Base-by-base conservation (phyloP, 2,113 vertebrate genomes). In the Vulpes vulpes region DNA sequence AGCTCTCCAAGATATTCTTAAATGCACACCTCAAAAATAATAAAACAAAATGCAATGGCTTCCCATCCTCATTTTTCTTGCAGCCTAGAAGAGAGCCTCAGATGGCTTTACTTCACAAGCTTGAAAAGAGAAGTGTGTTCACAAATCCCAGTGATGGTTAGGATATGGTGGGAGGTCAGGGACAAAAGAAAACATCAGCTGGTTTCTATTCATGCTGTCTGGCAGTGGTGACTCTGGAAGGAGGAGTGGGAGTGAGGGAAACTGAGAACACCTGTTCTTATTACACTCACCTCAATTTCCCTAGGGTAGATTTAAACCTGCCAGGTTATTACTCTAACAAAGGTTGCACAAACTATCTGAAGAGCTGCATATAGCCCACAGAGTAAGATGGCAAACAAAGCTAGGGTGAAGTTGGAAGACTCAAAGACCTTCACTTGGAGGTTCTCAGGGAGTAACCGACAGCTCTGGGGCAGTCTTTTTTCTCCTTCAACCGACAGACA, bases 401-500 rank as follows among this genome's bases (percentile, higher is more conserved):
- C 83, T 32, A 32, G 43, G 85, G 35, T 8, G 32, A 27, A 69
- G 89, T 59, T 11, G 80, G 65, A 67, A 74, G 81, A 38, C 38
- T 60, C 4, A 0, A 1, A 82, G 64, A 32, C 30, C 27, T 74
- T 78, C 64, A 10, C 51, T 43, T 27, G 55, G 14, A 64, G 55
- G 93, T 30, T 27, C 73, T 82, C 22, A 27, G 5, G 51, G 65
- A 69, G 57, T 51, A 86, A 89, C 30, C 38, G 93, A 53, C 71
- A 59, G 71, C 71, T 78, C 96, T 15, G n/a, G 96, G 51, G 69
- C 43, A 80, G 74, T 23, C 78, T 71, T 62, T 89, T 57, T 60
- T 90, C 62, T 57, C 65, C 78, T 49, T 90, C 80, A 19, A 38
- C 38, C 14, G 95, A 95, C 85, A 96, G 71, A 97, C 95, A 98